Conservation (phyloP, 2,888 invertebrate genomes). For the Beris morrisii region DNA sequence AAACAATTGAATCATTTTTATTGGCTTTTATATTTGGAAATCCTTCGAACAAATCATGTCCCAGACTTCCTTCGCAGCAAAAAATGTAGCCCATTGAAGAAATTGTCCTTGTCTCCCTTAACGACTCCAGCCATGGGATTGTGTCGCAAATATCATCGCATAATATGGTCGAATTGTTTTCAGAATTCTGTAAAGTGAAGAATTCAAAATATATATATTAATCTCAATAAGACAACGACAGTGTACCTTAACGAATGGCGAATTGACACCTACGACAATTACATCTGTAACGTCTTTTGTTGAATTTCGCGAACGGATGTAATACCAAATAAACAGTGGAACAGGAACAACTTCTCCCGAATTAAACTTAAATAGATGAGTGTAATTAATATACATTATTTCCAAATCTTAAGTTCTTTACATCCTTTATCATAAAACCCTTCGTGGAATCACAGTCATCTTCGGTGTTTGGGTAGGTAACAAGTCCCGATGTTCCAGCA, state of each 20-base stretch:
- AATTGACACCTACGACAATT: conserved; percentile 18
- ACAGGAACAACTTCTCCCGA: background rate
- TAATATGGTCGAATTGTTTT: background rate
- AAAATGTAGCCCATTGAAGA: conserved; percentile 7
- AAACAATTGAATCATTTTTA: too few relatives aligned
- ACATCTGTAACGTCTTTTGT: background rate
- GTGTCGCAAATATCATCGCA: conserved; percentile 15
- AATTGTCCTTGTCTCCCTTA: conserved; percentile 1
- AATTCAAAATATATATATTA: background rate
- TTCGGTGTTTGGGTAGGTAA: background rate
- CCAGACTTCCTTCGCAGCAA: background rate
- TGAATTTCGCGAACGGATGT: background rate
- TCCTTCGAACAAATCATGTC: too few relatives aligned
- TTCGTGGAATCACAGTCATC: background rate
- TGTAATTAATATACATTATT: too few relatives aligned
- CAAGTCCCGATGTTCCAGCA: conserved; percentile 13
- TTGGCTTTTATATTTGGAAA: too few relatives aligned
- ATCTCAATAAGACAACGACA: background rate
- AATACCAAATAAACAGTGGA: conserved; percentile 18
- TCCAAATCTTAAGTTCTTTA: too few relatives aligned
- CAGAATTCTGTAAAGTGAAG: too few relatives aligned
- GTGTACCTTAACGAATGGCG: conserved; percentile 18
- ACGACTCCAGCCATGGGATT: conserved; percentile 7
- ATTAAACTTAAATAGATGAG: too few relatives aligned
- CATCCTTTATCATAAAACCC: background rate